phyloP scores from a whole-genome alignment of 2,888 invertebrate species.

The Carabus problematicus region DNA sequence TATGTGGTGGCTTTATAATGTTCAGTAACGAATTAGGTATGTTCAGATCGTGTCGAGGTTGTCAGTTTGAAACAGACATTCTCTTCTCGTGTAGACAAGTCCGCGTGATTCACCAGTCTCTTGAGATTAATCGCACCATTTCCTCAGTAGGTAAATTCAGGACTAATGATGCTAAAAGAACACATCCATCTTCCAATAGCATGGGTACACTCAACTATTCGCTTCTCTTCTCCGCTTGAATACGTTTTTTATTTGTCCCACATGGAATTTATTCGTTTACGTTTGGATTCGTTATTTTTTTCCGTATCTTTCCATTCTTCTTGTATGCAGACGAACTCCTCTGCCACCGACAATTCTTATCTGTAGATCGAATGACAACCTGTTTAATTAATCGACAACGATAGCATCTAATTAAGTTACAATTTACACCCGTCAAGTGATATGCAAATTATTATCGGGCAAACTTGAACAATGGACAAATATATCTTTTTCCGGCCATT shows the following conservation, averaged over 20 bases:
- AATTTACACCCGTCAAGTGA: conserved; percentile 10
- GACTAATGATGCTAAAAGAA: conserved; percentile 31
- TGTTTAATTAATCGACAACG: conserved; percentile 16
- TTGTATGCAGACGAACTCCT: background rate
- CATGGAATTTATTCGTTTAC: conserved; percentile 17
- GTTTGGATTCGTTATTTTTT: conserved; percentile 18
- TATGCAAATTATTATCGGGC: too few species aligned
- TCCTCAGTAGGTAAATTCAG: conserved; percentile 14
- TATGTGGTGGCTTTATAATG: background rate
- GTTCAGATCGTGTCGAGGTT: background rate
- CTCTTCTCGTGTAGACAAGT: too few species aligned
- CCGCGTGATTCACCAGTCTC: conserved; percentile 3
- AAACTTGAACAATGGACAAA: too few species aligned
- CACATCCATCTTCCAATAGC: conserved; percentile 19
- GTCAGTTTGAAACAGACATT: too few species aligned
- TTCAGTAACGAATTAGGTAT: background rate
- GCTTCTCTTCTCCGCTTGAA: background rate
- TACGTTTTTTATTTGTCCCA: conserved; percentile 25
- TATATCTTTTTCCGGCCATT: too few species aligned
- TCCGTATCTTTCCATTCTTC: background rate
- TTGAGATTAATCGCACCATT: conserved; percentile 1
- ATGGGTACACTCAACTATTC: background rate
- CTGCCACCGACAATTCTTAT: background rate
- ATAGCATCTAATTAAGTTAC: conserved; percentile 25
- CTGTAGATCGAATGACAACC: conserved; percentile 18